phyloP scores from a whole-genome alignment of 2,797 vertebrate species.

The Staurois parvus region DNA sequence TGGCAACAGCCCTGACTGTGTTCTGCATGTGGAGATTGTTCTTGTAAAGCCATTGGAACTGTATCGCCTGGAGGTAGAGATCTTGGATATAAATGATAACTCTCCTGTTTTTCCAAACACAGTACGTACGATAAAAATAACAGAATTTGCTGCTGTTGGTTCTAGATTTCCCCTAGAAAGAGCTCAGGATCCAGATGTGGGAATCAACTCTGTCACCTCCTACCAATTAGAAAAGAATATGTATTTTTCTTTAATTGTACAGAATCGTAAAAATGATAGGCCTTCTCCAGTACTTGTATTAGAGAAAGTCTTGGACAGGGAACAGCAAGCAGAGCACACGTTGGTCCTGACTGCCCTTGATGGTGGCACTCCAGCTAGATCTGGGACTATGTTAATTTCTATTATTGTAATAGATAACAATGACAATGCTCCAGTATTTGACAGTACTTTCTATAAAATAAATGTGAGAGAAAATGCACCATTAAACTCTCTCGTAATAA shows the following conservation, averaged over 20 bases:
- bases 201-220: slow-evolving; percentile 80
- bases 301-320: slow-evolving; percentile 77
- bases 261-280: slow-evolving; percentile 63
- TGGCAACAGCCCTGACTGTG: slow-evolving; percentile 72
- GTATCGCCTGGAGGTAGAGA: slow-evolving; percentile 75
- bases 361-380: slow-evolving; percentile 87
- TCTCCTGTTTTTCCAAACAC: slow-evolving; percentile 78
- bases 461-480: slow-evolving; percentile 69
- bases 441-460: slow-evolving; percentile 72
- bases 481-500: slow-evolving; percentile 70
- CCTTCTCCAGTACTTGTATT: slow-evolving; percentile 47
- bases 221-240: slow-evolving; percentile 79
- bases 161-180: slow-evolving; percentile 81
- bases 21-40: slow-evolving; percentile 76
- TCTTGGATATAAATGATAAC: slow-evolving; percentile 84
- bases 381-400: slow-evolving; percentile 85
- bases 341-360: slow-evolving; percentile 90
- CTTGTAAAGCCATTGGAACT: slow-evolving; percentile 77
- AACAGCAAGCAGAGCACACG: slow-evolving; percentile 84
- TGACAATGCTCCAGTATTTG: slow-evolving; percentile 90
- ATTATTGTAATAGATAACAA: slow-evolving; percentile 90
- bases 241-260: slow-evolving; percentile 78
- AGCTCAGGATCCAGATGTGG: slow-evolving; percentile 83
- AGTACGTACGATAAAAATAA: slow-evolving; percentile 80
- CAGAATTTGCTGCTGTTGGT: slow-evolving; percentile 77